phyloP scores from a whole-genome alignment of 2,797 vertebrate species.

The Mycteria americana region DNA sequence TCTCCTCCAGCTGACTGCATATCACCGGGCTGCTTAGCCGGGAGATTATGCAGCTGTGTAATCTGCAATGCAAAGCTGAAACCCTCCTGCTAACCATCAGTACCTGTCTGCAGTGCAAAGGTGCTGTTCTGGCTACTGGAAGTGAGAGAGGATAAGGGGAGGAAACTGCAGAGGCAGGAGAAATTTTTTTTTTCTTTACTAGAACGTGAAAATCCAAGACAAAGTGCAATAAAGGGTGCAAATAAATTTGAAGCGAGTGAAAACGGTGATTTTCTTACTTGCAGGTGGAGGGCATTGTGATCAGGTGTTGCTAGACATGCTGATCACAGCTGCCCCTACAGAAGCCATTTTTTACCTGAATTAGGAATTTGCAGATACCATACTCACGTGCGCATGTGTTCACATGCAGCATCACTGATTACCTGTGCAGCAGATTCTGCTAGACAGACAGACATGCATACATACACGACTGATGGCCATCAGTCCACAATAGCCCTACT shows the following conservation, averaged over 20 bases:
- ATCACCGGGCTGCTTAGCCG: not conserved
- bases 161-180: not conserved
- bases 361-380: not conserved
- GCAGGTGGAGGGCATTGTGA: not conserved
- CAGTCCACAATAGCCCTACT: not conserved
- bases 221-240: not conserved
- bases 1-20: not conserved
- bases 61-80: slow-evolving; percentile 11
- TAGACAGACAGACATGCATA: not conserved
- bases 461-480: not conserved
- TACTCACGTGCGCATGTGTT: not conserved
- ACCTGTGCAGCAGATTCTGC: not conserved
- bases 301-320: not conserved
- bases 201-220: not conserved
- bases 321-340: not conserved
- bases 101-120: slow-evolving; percentile 6
- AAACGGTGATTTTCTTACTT: not conserved
- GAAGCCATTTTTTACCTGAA: not conserved
- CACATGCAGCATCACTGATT: not conserved
- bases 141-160: not conserved
- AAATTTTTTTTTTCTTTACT: not conserved
- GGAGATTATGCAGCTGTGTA: slow-evolving; percentile 12
- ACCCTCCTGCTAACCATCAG: not conserved
- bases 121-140: slow-evolving; percentile 33
- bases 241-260: not conserved